Evolutionary conservation across 2,113 vertebrate genomes (phyloP).

Genomic region (Brachypteracias leptosomus): DNA sequence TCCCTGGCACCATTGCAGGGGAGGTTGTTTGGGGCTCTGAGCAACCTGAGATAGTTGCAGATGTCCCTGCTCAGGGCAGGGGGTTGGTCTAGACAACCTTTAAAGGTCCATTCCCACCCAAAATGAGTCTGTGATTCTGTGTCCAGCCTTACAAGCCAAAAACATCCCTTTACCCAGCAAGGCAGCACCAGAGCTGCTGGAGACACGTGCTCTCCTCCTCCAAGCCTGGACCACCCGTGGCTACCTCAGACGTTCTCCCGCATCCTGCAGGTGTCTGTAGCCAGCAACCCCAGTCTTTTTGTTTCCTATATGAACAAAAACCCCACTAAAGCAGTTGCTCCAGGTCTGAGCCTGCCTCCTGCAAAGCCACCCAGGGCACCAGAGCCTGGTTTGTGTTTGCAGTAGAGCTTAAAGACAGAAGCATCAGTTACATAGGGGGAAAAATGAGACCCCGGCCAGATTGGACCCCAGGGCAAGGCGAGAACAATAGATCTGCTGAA

Average conservation of each 20-base stretch:
- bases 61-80: no score
- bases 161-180: not conserved
- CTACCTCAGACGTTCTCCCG: not conserved
- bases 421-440: conserved; percentile 60
- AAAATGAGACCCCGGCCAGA: conserved; percentile 39
- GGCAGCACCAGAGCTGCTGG: not conserved
- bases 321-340: not conserved
- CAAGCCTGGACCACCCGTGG: not conserved
- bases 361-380: not conserved
- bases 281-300: not conserved
- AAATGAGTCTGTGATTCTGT: not conserved
- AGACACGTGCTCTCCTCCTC: fast-evolving
- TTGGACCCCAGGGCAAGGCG: conserved; percentile 57
- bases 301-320: not conserved
- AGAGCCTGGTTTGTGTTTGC: conserved; percentile 40
- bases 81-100: no score
- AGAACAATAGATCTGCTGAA: conserved; percentile 58
- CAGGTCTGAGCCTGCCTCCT: conserved; percentile 28
- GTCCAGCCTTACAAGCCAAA: not conserved
- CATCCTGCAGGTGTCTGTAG: conserved; percentile 18
- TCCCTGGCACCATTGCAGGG: no score
- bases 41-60: no score
- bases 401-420: conserved; percentile 55
- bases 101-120: no score
- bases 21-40: no score